Percentiles rank a stretch among this genome's conserved stretches.
phyloP scores from a whole-genome alignment of 37 sponge, comb jelly and placozoan species.

The Corticium candelabrum region DNA sequence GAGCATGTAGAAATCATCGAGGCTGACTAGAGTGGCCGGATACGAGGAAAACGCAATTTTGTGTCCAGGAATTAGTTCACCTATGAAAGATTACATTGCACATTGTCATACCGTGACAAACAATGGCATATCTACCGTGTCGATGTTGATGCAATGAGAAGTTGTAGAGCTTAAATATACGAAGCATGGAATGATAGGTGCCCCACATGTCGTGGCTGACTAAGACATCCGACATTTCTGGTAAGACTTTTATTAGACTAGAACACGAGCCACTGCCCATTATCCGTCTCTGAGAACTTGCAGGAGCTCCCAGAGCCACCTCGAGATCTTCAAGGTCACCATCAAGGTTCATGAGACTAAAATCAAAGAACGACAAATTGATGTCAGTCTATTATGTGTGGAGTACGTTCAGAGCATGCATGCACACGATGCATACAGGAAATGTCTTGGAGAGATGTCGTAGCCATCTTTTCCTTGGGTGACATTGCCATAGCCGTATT shows the following conservation, averaged over 20 bases:
- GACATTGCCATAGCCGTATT: neutral
- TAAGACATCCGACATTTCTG: constrained; percentile 53
- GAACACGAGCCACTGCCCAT: constrained; percentile 78
- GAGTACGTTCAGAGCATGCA: too few species aligned
- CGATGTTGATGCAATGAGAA: constrained; percentile 23
- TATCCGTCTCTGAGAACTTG: neutral
- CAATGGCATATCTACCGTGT: too few species aligned
- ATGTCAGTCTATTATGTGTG: too few species aligned
- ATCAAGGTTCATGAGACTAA: constrained; percentile 47
- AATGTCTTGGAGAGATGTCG: neutral
- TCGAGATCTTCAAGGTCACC: constrained; percentile 80
- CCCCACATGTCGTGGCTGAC: constrained; percentile 91
- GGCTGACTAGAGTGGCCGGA: constrained; percentile 68
- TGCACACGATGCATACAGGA: neutral
- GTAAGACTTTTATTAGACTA: constrained; percentile 75
- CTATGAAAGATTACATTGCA: too few species aligned
- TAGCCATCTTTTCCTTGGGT: neutral
- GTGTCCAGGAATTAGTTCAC: constrained; percentile 43
- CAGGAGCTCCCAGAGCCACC: constrained; percentile 42
- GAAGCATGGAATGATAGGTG: constrained; percentile 62
- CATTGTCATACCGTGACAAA: too few species aligned
- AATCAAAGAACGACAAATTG: neutral
- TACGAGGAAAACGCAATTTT: constrained; percentile 80
- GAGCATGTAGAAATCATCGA: constrained; percentile 83
- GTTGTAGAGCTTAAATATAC: constrained; percentile 73